These are phyloP conservation scores for Mungos mungo DNA, from an alignment of 2,113 vertebrate genomes.

Conservation along the genomic window DNA sequence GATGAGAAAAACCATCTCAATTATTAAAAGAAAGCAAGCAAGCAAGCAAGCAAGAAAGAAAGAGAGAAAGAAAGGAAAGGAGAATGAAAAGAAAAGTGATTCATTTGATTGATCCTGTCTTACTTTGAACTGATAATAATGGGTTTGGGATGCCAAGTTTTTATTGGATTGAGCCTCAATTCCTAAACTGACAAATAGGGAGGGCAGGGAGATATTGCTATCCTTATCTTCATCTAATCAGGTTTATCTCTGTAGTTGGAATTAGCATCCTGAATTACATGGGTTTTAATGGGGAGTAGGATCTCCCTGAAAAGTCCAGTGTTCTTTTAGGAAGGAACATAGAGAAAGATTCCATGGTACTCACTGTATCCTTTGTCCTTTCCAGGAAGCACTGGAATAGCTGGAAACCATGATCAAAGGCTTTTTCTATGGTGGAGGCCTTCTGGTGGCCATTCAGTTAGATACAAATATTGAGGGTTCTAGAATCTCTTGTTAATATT, in stretches of 20 bases:
- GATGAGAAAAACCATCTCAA: background rate
- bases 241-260: background rate
- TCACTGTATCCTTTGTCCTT: background rate
- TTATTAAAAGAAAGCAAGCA: background rate
- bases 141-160: background rate
- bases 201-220: rapidly evolving
- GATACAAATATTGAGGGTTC: background rate
- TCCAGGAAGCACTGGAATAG: background rate
- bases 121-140: background rate
- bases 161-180: background rate
- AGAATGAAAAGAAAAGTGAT: background rate
- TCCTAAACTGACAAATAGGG: background rate
- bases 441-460: background rate
- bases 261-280: background rate
- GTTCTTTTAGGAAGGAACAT: background rate
- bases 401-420: background rate
- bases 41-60: no score
- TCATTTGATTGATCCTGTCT: background rate
- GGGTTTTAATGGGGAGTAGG: background rate
- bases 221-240: background rate
- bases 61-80: no score
- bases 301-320: background rate
- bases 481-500: background rate
- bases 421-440: background rate
- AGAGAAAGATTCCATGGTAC: background rate